Conservation (phyloP, 2,888 invertebrate species). For the Meteorus colon region DNA sequence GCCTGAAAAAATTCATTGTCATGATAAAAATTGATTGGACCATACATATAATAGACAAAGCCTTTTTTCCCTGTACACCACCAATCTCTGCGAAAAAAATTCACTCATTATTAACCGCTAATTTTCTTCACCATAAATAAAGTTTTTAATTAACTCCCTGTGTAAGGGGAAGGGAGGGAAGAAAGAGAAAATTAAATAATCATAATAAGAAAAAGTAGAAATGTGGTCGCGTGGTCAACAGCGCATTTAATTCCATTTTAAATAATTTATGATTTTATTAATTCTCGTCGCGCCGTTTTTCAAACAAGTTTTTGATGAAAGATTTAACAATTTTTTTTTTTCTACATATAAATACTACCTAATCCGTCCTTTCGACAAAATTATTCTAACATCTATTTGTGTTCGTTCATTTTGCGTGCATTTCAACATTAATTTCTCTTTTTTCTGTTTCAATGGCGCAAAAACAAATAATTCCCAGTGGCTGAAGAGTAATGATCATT, state of each 20-base stretch:
- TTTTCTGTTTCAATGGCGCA: no score
- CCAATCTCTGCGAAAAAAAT: neutral
- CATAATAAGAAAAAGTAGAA: neutral
- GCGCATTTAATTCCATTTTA: neutral
- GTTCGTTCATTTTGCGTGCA: no score
- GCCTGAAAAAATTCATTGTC: constrained; percentile 31
- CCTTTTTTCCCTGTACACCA: neutral
- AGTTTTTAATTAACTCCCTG: constrained; percentile 30
- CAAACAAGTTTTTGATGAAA: neutral
- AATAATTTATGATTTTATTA: constrained; percentile 15
- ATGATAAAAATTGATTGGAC: constrained; percentile 22
- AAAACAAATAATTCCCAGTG: no score
- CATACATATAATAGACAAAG: neutral
- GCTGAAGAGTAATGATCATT: no score
- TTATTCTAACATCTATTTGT: no score
- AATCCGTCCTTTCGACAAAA: no score
- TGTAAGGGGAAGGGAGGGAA: neutral
- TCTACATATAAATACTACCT: neutral
- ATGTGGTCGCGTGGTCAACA: neutral
- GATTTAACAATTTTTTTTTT: neutral
- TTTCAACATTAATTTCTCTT: no score
- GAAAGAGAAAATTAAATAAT: neutral
- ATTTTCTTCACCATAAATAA: constrained; percentile 25
- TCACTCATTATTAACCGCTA: constrained; percentile 27
- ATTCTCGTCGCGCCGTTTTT: neutral